Base-by-base conservation (phyloP, 2,888 invertebrate genomes). In the Nematopogon swammerdamellus region DNA sequence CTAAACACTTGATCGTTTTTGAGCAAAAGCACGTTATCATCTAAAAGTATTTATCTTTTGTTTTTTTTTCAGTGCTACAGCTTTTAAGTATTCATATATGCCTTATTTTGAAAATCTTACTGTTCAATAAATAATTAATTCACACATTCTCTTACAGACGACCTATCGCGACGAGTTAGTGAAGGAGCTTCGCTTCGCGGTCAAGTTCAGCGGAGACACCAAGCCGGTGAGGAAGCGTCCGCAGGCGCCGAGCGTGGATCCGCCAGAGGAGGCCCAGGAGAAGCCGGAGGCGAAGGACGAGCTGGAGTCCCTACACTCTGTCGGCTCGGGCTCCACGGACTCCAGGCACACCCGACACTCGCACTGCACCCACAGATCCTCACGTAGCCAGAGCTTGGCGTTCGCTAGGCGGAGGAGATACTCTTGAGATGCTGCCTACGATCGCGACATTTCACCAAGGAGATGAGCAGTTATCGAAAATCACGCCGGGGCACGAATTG, bases 151-250 rank as follows among this genome's bases (percentile, higher is more conserved):
- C 43, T 66, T 67, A 18, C 70, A 86, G 79, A 72, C 82, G 1
- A 71, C 83, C 0, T 86, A 86, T 62, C 82, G 79, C 57, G 73
- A 80, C 51, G 85, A 85, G 59, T 58, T 87, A 10, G 62, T 80
- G 46, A 82, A 82, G 57, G 89, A 89, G 61, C 56, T 88, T 36
- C 83, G 81, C 58, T 89, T 89, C 59, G 82, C 85, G 2, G 57
- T 85, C 0, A 81, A 79, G 53, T 88, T 86, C 60, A 83, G 81
- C 52, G 83, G 85, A 3, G 82, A 80, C 45, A 75, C 83, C 1
- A 88, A 87, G 58, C 85, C 85, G 1, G 81, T 85, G 2, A 4
- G 36, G 36, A 72, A 73, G 46, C 70, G 80, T 18, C 67, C 67
- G 2, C 57, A 57, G 25, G 59, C 62, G 19, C 71, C 67, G 44